Base-by-base conservation (phyloP, 1,140 invertebrate species). In the Conus betulinus region DNA sequence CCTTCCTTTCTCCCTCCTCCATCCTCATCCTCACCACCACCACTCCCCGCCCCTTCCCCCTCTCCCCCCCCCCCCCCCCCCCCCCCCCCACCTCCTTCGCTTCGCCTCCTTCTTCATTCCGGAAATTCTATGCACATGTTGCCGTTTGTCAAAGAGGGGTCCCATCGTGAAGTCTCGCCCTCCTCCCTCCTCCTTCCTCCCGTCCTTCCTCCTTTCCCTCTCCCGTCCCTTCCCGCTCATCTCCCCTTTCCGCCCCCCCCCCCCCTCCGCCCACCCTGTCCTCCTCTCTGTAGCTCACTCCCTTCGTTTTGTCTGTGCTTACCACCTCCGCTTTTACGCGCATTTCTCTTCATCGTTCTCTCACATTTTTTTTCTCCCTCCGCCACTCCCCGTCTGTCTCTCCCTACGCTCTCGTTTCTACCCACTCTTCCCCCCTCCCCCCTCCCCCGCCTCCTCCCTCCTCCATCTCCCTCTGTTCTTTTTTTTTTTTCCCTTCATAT, bases 81-180 rank as follows among this genome's bases (percentile, higher is more conserved):
- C n/a, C 55, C 55, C 5, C 82, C 7, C n/a, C 7, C 82, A 63
- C 85, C 67, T 78, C 85, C 51, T 52, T 78, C n/a, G n/a, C 71
- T 23, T 76, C 74, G 85, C 63, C 71, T 20, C 67, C 71, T 87
- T 57, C 74, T 87, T 71, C 85, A 87, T 74, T 87, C 85, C 85
- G 85, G 74, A 87, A 78, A 87, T 87, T 87, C 71, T 78, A 87
- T 53, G 85, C 85, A 87, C 85, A 87, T 87, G 85, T 87, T 87
- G 85, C 85, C 85, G 85, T 87, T 71, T 76, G 85, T 87, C 85
- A 87, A 87, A 87, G 67, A 78, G 85, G 74, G 27, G 20, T 25
- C 74, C 27, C 39, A 15, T 4, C 23, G 23, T 11, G 39, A 25
- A 27, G 10, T 25, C 83, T 17, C 83, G 27, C 53, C 83, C 83